A percentile compares a stretch with the other conserved stretches of the same genome.
Conservation (phyloP, 2,113 vertebrate genomes). For the Parotia lawesii region DNA sequence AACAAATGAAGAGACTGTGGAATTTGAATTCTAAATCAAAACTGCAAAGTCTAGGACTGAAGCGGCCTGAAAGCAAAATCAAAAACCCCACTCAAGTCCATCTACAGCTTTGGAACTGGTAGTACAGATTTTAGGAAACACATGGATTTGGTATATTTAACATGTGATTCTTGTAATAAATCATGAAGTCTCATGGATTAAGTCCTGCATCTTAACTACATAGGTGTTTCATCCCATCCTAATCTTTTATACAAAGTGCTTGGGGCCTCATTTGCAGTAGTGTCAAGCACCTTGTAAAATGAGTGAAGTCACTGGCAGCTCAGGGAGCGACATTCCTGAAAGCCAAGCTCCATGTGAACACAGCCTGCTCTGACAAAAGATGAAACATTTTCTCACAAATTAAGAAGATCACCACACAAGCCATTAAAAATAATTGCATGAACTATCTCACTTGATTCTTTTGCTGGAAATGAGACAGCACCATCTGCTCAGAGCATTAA, state of each 20-base stretch:
- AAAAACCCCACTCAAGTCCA: background rate
- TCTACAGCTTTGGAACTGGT: background rate
- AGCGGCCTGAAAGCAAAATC: background rate
- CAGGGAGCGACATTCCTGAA: background rate
- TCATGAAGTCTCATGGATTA: background rate
- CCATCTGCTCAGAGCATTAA: constrained; percentile 77
- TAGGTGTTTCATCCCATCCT: constrained; percentile 37
- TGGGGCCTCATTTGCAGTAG: constrained; percentile 1
- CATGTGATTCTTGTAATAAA: background rate
- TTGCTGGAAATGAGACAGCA: constrained; percentile 76
- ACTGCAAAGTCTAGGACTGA: background rate
- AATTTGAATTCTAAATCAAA: background rate
- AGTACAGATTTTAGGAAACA: background rate
- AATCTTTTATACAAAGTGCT: constrained; percentile 33
- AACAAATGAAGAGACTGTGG: background rate
- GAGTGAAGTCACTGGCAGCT: background rate
- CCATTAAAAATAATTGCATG: constrained; percentile 81
- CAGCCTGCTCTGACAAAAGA: constrained; percentile 70
- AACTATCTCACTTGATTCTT: constrained; percentile 77
- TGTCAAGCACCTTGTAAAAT: background rate
- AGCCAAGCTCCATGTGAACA: constrained; percentile 23
- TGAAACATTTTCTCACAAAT: constrained; percentile 78
- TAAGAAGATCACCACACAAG: constrained; percentile 75
- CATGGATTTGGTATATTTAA: background rate
- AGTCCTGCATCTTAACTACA: background rate